Evolutionary conservation across 2,888 invertebrate species (phyloP).

Genomic region (Azorinus chamasolen): DNA sequence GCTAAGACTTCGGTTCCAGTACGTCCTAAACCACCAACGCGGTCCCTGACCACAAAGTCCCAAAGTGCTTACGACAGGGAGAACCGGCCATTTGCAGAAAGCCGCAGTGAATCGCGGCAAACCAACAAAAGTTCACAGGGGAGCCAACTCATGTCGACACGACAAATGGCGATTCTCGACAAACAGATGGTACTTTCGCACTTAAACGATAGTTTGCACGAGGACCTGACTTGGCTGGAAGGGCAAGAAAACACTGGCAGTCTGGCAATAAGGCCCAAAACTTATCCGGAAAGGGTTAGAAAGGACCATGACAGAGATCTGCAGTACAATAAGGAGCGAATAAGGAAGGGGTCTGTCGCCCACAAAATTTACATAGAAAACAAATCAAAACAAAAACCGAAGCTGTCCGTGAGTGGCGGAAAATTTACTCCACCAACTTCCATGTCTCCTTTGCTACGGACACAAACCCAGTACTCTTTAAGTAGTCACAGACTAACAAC

Average conservation of each 20-base stretch:
- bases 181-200: constrained; percentile 71
- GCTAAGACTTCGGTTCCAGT: constrained; percentile 44
- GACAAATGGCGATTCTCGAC: constrained; percentile 76
- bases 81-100: constrained; percentile 40
- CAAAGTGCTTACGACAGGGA: constrained; percentile 38
- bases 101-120: constrained; percentile 55
- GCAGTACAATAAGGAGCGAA: constrained; percentile 71
- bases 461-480: constrained; percentile 80
- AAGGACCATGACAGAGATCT: constrained; percentile 52
- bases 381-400: constrained; percentile 58
- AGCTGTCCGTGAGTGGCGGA: constrained; percentile 76
- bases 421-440: constrained; percentile 72
- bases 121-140: constrained; percentile 48
- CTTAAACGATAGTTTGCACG: constrained; percentile 69
- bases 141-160: constrained; percentile 49
- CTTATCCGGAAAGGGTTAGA: constrained; percentile 26
- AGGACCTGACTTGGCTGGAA: constrained; percentile 77
- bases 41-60: constrained; percentile 18
- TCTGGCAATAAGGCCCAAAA: constrained; percentile 67
- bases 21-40: constrained; percentile 3
- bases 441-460: constrained; percentile 77
- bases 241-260: constrained; percentile 80
- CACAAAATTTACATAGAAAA: constrained; percentile 67
- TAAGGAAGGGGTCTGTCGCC: constrained; percentile 78
- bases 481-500: constrained; percentile 76